A percentile compares a stretch with the other conserved stretches of the same genome.
Evolutionary conservation across 2,797 vertebrate genomes (phyloP).

Genomic region (Cryptoblepharus egeriae): DNA sequence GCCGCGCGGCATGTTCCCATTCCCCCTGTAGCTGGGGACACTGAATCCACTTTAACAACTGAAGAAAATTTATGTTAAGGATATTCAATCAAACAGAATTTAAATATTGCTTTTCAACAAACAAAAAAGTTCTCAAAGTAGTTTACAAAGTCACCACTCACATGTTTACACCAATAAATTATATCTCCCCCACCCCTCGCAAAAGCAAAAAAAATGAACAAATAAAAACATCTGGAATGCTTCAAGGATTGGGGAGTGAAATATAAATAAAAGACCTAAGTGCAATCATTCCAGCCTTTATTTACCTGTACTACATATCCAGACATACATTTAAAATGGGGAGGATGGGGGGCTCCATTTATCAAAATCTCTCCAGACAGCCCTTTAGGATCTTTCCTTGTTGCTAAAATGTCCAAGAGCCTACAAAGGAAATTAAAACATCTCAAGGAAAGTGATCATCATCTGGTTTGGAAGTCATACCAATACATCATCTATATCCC

Average conservation of each 20-base stretch:
- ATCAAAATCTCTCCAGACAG: conserved; percentile 69
- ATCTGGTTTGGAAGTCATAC: background rate
- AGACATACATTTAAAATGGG: conserved; percentile 72
- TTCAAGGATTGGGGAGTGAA: background rate
- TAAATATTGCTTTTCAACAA: too few species aligned
- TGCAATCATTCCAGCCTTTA: background rate
- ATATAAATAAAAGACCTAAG: background rate
- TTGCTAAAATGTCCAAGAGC: conserved; percentile 70
- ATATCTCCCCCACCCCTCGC: too few species aligned
- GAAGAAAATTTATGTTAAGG: too few species aligned
- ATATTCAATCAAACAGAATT: too few species aligned
- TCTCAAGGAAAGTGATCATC: background rate
- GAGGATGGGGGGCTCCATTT: conserved; percentile 65
- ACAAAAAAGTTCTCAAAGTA: too few species aligned
- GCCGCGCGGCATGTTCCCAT: too few species aligned
- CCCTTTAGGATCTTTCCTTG: conserved; percentile 65
- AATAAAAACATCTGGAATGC: too few species aligned
- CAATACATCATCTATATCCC: background rate
- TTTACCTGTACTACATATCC: conserved; percentile 72
- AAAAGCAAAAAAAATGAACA: too few species aligned
- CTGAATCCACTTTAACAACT: too few species aligned
- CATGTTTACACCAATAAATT: too few species aligned
- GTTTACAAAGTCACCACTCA: too few species aligned
- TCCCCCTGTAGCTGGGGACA: too few species aligned
- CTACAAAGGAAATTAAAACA: conserved; percentile 38